Percentiles rank a stretch among this genome's conserved stretches.
These are phyloP conservation scores for Pemphigus obesinymphae DNA, from an alignment of 1,140 invertebrate species.

Conservation along the genomic window DNA sequence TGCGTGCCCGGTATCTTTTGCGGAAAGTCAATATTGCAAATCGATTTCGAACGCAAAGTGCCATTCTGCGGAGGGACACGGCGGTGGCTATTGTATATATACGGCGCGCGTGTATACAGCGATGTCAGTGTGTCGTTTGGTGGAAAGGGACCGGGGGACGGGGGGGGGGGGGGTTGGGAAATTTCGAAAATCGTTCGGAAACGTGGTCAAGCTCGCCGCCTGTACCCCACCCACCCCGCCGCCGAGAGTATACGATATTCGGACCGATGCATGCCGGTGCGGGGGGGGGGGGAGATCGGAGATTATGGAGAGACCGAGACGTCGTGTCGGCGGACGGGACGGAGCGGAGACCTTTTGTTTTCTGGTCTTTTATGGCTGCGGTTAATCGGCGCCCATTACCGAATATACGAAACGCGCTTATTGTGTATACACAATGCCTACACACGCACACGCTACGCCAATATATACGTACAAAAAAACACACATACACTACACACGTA, in stretches of 20 bases:
- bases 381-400: conserved; percentile 36
- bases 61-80: no score
- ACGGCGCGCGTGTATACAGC: no score
- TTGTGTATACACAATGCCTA: neutral
- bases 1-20: no score
- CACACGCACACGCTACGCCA: neutral
- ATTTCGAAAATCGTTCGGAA: neutral
- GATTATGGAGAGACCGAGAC: neutral
- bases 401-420: conserved; percentile 28
- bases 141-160: no score
- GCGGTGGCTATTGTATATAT: no score
- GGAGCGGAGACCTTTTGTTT: conserved; percentile 2
- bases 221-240: no score
- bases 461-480: no score
- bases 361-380: conserved; percentile 32
- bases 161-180: no score
- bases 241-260: neutral
- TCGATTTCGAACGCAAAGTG: no score
- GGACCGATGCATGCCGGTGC: neutral
- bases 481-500: neutral
- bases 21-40: no score
- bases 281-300: neutral
- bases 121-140: no score
- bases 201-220: neutral
- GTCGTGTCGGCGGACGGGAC: neutral